phyloP scores from a whole-genome alignment of 1,140 invertebrate species.

The Ceratosolen fusciceps region DNA sequence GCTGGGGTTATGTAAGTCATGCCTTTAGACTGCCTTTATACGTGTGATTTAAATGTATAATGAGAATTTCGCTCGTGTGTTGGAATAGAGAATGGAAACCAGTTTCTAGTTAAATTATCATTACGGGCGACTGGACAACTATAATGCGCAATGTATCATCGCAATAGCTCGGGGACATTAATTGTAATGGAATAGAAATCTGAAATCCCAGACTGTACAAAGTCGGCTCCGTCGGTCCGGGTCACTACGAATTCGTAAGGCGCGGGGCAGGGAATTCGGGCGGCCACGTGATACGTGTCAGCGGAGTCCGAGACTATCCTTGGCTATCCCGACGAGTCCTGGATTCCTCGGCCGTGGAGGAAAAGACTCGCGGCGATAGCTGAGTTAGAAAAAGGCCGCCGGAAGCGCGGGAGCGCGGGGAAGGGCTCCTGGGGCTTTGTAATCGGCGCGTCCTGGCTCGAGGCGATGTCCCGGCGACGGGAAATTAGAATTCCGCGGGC shows the following conservation, averaged over 20 bases:
- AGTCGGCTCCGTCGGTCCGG: too few relatives aligned
- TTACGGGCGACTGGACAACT: background rate
- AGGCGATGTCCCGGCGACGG: slow-evolving; percentile 29
- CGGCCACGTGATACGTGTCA: too few relatives aligned
- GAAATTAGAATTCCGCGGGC: slow-evolving; percentile 44
- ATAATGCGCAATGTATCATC: background rate
- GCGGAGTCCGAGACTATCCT: too few relatives aligned
- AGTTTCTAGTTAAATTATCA: background rate
- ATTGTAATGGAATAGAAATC: background rate
- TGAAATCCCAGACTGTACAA: background rate
- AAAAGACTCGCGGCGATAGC: background rate
- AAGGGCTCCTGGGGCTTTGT: slow-evolving; percentile 41
- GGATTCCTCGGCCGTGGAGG: too few relatives aligned
- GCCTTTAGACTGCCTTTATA: background rate
- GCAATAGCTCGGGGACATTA: background rate
- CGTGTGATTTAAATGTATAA: background rate
- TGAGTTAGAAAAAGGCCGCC: too few relatives aligned
- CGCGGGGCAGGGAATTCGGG: too few relatives aligned
- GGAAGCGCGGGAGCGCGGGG: slow-evolving; percentile 31
- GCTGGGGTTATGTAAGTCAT: background rate
- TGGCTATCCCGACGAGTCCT: too few relatives aligned
- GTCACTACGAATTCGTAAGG: too few relatives aligned
- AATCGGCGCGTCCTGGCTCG: slow-evolving; percentile 6
- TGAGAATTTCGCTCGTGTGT: background rate
- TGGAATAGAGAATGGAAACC: background rate